These are phyloP conservation scores for Pocillopora grandis DNA, from an alignment of 92 coral and sea anemone genomes.

Conservation along the genomic window DNA sequence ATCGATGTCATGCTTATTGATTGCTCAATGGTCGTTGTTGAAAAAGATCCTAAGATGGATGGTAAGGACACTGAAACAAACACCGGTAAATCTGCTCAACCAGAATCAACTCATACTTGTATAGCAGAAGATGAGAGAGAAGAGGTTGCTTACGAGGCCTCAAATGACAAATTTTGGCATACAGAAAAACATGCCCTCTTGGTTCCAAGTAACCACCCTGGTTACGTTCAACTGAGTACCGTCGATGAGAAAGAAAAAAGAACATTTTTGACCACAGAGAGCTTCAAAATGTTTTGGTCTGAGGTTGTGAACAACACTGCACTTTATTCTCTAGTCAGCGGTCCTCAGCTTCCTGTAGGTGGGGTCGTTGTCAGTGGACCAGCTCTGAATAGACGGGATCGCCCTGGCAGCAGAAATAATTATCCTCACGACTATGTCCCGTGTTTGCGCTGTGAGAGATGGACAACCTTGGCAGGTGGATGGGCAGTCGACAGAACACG, in stretches of 20 bases:
- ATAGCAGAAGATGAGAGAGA: neutral
- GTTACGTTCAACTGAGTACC: slow-evolving; percentile 42
- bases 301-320: slow-evolving; percentile 49
- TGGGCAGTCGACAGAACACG: slow-evolving; percentile 44
- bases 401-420: slow-evolving; percentile 47
- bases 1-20: slow-evolving; percentile 62
- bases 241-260: slow-evolving; percentile 40
- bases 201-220: slow-evolving; percentile 40
- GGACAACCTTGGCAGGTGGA: slow-evolving; percentile 41
- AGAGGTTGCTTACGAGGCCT: neutral
- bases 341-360: slow-evolving; percentile 49
- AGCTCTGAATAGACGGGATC: slow-evolving; percentile 53
- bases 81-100: neutral
- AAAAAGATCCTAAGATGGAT: neutral
- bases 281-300: slow-evolving; percentile 51
- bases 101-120: neutral
- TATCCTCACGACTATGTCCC: slow-evolving; percentile 56
- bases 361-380: slow-evolving; percentile 48
- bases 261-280: slow-evolving; percentile 34
- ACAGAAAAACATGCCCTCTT: slow-evolving; percentile 21
- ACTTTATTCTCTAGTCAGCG: slow-evolving; percentile 49
- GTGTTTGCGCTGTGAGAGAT: slow-evolving; percentile 46
- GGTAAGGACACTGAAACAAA: neutral
- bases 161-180: neutral
- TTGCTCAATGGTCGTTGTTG: slow-evolving; percentile 34